Conservation (phyloP, 1,140 invertebrate genomes). For the Drosophila rufa region DNA sequence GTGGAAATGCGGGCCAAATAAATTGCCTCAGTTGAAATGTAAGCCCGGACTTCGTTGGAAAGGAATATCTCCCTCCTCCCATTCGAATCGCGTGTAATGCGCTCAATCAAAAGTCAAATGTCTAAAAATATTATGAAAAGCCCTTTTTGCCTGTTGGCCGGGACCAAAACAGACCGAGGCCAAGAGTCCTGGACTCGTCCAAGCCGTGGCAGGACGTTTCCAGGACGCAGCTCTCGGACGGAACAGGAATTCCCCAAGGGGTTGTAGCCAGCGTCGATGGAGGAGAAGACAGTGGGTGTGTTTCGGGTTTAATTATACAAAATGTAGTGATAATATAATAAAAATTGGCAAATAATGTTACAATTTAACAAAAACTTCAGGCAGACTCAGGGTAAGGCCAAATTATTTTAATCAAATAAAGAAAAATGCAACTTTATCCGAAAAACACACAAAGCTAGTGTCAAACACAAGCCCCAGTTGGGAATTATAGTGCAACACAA, state of each 20-base stretch:
- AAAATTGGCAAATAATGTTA: no score
- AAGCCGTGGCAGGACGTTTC: slow-evolving; percentile 28
- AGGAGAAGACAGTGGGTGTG: slow-evolving; percentile 13
- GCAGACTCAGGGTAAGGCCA: no score
- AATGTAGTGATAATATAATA: no score
- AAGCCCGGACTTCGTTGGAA: slow-evolving; percentile 44
- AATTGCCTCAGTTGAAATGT: slow-evolving; percentile 76
- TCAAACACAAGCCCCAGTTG: no score
- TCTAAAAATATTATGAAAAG: slow-evolving; percentile 84
- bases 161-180: slow-evolving; percentile 12
- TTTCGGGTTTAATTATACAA: background rate
- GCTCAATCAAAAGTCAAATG: slow-evolving; percentile 83
- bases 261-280: slow-evolving; percentile 14
- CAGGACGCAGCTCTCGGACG: slow-evolving; percentile 30
- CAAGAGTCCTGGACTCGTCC: slow-evolving; percentile 26
- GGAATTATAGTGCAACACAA: no score
- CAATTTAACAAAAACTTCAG: no score
- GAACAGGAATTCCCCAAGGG: slow-evolving; percentile 45
- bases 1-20: slow-evolving; percentile 62
- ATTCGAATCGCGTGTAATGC: slow-evolving; percentile 71
- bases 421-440: no score
- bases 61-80: slow-evolving; percentile 7
- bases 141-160: slow-evolving; percentile 59
- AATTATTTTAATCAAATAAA: no score
- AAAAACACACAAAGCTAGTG: no score